Conservation (phyloP, 2,888 invertebrate species). For the Taphrorychus bicolor region DNA sequence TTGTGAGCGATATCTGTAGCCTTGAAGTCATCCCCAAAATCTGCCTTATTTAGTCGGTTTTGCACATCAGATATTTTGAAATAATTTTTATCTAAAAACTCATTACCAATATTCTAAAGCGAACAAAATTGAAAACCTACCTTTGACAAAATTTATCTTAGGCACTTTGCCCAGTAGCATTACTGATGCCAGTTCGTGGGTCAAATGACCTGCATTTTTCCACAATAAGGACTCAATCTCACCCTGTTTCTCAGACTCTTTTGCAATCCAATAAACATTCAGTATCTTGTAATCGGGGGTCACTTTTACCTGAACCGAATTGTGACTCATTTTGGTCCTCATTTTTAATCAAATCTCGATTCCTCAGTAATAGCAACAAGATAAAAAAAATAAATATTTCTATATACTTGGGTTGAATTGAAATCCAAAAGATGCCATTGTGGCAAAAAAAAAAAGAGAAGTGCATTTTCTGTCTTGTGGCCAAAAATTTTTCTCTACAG, state of each 20-base stretch:
- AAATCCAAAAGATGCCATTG: too few relatives aligned
- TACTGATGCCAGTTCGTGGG: conserved; percentile 77
- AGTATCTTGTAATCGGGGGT: conserved; percentile 70
- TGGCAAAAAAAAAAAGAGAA: too few relatives aligned
- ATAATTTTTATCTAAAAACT: conserved; percentile 67
- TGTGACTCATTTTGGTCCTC: too few relatives aligned
- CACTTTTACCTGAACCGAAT: conserved; percentile 69
- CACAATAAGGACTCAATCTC: conserved; percentile 65
- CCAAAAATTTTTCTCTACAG: too few relatives aligned
- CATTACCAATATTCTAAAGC: too few relatives aligned
- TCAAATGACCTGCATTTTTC: conserved; percentile 65
- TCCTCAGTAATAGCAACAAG: too few relatives aligned
- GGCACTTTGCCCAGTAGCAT: conserved; percentile 80
- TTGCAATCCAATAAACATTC: conserved; percentile 77
- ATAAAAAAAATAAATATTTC: too few relatives aligned
- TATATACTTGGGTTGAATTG: too few relatives aligned
- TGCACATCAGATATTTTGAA: conserved; percentile 67
- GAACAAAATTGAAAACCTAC: conserved; percentile 54
- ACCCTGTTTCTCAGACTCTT: conserved; percentile 62
- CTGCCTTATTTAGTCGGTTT: conserved; percentile 65
- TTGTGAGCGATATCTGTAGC: conserved; percentile 58
- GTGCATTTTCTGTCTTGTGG: too few relatives aligned
- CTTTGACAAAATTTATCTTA: conserved; percentile 74
- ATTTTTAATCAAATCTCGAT: too few relatives aligned
- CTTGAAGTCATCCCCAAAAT: conserved; percentile 72